Conservation (phyloP, 2,888 invertebrate species). For the Drosophila imparisetae region DNA sequence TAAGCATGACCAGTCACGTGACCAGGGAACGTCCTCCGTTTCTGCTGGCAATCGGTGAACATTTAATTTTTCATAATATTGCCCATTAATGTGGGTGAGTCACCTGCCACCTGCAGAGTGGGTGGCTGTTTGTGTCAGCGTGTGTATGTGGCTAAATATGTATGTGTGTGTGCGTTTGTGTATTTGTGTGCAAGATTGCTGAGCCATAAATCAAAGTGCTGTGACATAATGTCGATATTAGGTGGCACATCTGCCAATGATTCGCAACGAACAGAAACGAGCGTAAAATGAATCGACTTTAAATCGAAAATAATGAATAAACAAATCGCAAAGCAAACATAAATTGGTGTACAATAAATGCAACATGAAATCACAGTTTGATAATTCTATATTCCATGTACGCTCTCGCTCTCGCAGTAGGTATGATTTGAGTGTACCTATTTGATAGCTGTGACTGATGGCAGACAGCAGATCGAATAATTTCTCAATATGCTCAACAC, state of each 20-base stretch:
- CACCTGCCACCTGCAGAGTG: constrained; percentile 32
- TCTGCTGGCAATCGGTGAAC: constrained; percentile 64
- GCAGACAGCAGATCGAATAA: constrained; percentile 22
- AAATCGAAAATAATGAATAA: constrained; percentile 45
- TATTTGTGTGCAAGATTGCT: constrained; percentile 13
- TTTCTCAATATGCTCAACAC: constrained; percentile 22
- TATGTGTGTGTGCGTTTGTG: not conserved
- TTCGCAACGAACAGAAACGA: constrained; percentile 16
- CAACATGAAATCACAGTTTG: constrained; percentile 11
- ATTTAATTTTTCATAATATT: constrained; percentile 71
- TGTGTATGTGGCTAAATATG: not conserved
- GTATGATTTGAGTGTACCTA: not conserved
- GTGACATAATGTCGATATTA: constrained; percentile 72
- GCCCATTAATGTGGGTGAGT: constrained; percentile 31
- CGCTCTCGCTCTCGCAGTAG: not conserved
- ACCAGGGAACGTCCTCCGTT: constrained; percentile 30
- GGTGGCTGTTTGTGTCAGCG: not conserved
- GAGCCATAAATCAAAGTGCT: constrained; percentile 64
- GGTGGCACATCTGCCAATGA: constrained; percentile 61
- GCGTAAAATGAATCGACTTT: constrained; percentile 41
- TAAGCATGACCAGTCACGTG: constrained; percentile 62
- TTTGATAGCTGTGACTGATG: constrained; percentile 2
- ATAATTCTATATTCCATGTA: not conserved
- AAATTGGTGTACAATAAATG: constrained; percentile 1
- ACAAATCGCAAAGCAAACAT: constrained; percentile 17